These are phyloP conservation scores for Erpetoichthys calabaricus DNA, from an alignment of 2,797 vertebrate genomes.

Conservation along the genomic window DNA sequence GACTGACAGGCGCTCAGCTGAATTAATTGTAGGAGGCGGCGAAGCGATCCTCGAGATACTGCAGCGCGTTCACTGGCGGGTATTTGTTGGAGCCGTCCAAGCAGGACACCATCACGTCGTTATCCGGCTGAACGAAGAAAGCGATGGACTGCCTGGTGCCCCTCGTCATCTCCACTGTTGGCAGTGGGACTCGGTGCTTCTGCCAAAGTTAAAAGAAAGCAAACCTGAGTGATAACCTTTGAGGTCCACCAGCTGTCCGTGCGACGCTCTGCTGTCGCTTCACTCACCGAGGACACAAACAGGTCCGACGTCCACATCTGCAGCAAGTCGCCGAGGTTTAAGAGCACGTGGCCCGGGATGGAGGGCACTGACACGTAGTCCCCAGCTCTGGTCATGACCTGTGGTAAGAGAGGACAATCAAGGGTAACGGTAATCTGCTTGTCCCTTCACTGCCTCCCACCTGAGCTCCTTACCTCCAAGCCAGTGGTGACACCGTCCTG, in stretches of 20 bases:
- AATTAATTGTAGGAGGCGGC: constrained; percentile 8
- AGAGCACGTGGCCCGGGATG: constrained; percentile 38
- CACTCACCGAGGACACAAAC: constrained; percentile 43
- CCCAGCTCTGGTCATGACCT: constrained; percentile 38
- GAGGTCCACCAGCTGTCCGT: not conserved
- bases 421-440: too few species aligned
- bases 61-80: constrained; percentile 29
- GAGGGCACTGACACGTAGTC: constrained; percentile 33
- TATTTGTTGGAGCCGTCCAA: constrained; percentile 46
- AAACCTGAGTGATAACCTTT: not conserved
- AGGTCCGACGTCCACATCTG: constrained; percentile 53
- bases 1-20: too few species aligned
- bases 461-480: constrained; percentile 37
- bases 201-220: constrained; percentile 15
- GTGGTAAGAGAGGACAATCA: not conserved
- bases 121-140: constrained; percentile 46
- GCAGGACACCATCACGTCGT: constrained; percentile 36
- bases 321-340: constrained; percentile 56
- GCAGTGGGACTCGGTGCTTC: constrained; percentile 45
- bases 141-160: constrained; percentile 38
- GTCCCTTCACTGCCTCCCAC: not conserved
- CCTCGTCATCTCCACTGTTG: constrained; percentile 28
- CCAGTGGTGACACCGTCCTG: constrained; percentile 30
- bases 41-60: constrained; percentile 30
- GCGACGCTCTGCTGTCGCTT: too few species aligned